Base-by-base conservation (phyloP, 53 echinoderm and acorn worm genomes). In the Temnopleurus reevesii region DNA sequence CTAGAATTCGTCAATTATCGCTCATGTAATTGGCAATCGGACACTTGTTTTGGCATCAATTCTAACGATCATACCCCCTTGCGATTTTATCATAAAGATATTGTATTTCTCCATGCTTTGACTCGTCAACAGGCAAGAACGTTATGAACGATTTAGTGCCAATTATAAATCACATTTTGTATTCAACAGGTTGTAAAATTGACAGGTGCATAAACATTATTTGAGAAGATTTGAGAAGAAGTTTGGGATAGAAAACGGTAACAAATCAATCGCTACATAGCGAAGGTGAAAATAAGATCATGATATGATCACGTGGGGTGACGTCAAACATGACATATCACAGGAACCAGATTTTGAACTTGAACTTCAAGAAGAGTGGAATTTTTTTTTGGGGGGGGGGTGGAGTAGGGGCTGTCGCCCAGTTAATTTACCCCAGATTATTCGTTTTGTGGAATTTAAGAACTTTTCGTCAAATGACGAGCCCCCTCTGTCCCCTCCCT, bases 191-290 rank as follows among this genome's bases (percentile, higher is more conserved):
- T 9, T 71, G 41, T 71, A 71, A 71, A 38, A 36, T 8, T 71
- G 71, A 71, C 71, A 71, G 71, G 71, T 71, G 71, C 71, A 21
- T 71, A 71, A 71, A 71, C 41, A 71, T 71, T 71, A 71, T 71
- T 41, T 71, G 71, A 71, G 71, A 21, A 71, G 71, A 71, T 41
- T n/a, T n/a, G n/a, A n/a, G n/a, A n/a, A n/a, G n/a, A n/a, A 71
- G 41, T 71, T 71, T 10, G 41, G 71, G 8, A 41, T 27, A n/a
- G 41, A 71, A 71, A 71, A 71, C 43, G 71, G 71, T 41, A 43
- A 23, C 71, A 71, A 71, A 71, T 71, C 71, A 71, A 41, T 71
- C 71, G 41, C n/a, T 71, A 41, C 35, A 43, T 8, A 71, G 34
- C 41, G 43, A 41, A 41, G 21, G 8, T 27, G 8, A 36, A 43